phyloP scores from a whole-genome alignment of 2,797 vertebrate species.

The Thripadectes ignobilis region DNA sequence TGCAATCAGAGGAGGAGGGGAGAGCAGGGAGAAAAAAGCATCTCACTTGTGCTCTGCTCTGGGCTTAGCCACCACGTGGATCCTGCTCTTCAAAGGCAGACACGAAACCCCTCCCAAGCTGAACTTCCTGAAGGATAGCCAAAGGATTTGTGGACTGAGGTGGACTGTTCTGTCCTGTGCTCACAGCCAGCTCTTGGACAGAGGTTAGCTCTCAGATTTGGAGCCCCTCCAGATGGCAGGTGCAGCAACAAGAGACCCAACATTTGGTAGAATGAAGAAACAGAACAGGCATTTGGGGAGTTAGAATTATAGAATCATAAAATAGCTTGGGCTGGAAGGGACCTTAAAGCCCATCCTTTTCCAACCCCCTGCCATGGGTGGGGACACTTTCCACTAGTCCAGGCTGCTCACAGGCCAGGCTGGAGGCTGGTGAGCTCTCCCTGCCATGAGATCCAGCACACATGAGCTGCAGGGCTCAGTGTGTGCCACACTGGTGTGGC shows the following conservation, averaged over 20 bases:
- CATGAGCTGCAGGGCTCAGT: background rate
- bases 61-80: background rate
- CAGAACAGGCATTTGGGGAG: rapidly evolving
- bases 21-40: background rate
- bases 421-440: background rate
- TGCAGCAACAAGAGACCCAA: background rate
- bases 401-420: background rate
- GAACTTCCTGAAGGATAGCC: background rate
- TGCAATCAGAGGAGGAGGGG: background rate
- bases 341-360: background rate
- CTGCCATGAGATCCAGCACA: background rate
- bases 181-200: background rate
- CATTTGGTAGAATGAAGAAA: background rate
- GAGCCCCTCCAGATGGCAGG: background rate
- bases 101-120: background rate
- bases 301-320: background rate
- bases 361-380: background rate
- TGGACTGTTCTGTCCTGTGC: background rate
- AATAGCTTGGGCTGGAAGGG: background rate
- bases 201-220: background rate
- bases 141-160: background rate
- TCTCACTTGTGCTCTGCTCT: background rate
- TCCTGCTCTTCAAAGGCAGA: background rate
- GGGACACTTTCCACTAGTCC: background rate
- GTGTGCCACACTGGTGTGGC: background rate